phyloP scores from a whole-genome alignment of 2,888 invertebrate genomes.

The Tiphia femorata region DNA sequence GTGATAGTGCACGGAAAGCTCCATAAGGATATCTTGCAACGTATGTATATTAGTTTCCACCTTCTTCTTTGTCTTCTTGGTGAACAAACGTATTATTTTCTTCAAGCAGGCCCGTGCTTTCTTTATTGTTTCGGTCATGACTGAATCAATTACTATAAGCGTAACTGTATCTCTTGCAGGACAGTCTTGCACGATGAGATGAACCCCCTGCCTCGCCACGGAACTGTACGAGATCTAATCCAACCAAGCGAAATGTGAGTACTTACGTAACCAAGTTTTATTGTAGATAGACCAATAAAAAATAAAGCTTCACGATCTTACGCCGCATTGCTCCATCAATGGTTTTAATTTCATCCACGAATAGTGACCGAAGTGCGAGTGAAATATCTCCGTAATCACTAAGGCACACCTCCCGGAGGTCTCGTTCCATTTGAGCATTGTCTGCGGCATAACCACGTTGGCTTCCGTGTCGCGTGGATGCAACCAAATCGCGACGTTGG shows the following conservation, averaged over 20 bases:
- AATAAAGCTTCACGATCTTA: constrained; percentile 14
- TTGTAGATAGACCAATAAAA: not conserved
- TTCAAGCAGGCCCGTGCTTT: no score
- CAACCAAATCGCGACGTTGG: constrained; percentile 10
- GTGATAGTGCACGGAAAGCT: constrained; percentile 25
- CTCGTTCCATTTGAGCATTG: constrained; percentile 28
- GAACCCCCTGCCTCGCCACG: constrained; percentile 30
- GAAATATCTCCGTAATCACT: constrained; percentile 30
- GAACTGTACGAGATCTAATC: constrained; percentile 38
- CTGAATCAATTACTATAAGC: constrained; percentile 29
- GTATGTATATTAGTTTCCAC: constrained; percentile 32
- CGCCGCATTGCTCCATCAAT: constrained; percentile 21
- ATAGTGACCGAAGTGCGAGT: constrained; percentile 28
- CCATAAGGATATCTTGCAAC: constrained; percentile 19
- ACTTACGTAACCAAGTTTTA: not conserved
- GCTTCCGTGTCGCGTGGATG: constrained; percentile 9
- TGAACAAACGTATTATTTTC: no score
- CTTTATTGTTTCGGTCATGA: constrained; percentile 34
- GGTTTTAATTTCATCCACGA: constrained; percentile 34
- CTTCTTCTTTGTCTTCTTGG: not conserved
- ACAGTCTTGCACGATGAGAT: constrained; percentile 41
- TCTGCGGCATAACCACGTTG: not conserved
- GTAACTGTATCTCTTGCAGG: constrained; percentile 24
- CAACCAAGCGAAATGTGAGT: not conserved
- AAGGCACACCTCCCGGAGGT: constrained; percentile 36